Base-by-base conservation (phyloP, 2,888 invertebrate genomes). In the Lobophora halterata region DNA sequence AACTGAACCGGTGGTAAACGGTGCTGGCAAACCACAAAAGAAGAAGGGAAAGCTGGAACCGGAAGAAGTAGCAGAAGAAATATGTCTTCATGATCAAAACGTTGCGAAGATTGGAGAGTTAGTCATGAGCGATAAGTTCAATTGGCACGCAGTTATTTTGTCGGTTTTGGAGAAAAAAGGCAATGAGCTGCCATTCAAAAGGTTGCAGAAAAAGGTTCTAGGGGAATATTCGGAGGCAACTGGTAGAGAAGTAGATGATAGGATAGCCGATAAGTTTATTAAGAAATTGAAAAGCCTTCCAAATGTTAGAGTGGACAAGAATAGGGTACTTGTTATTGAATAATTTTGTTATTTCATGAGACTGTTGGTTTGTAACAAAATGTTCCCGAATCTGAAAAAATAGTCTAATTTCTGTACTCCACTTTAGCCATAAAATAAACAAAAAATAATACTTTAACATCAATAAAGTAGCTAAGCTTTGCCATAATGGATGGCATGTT, bases 131-230 rank as follows among this genome's bases (percentile, higher is more conserved):
- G 82, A 78, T 0, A 82, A 79, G 49, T 89, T 89, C 38, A 73
- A 88, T 42, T 89, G 89, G 89, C 83, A 86, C 53, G 76, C 72
- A 3, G 78, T 82, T 2, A 89, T 89, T 7, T 54, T 85, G 37
- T 77, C 87, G 1, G 77, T 90, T 26, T 66, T 91, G 34, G 62
- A 85, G 43, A 80, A 86, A 28, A 85, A 85, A 58, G 90, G 89
- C 3, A 90, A 92, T 50, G 92, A 92, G 58, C 82, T 95, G 23
- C 88, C 91, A 0, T 67, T 93, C 36, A 93, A 93, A 61, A 93
- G 93, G 58, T 76, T 96, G 8, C 91, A 92, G 56, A 94, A 93
- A 66, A 95, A 94, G 78, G 91, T 95, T 3, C 64, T 93, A 1
- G 89, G 89, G 26, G 92, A 91, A 53, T 94, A 92, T 46, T 66